Conservation (phyloP, 2,888 invertebrate species). For the Campopleginae sp. region DNA sequence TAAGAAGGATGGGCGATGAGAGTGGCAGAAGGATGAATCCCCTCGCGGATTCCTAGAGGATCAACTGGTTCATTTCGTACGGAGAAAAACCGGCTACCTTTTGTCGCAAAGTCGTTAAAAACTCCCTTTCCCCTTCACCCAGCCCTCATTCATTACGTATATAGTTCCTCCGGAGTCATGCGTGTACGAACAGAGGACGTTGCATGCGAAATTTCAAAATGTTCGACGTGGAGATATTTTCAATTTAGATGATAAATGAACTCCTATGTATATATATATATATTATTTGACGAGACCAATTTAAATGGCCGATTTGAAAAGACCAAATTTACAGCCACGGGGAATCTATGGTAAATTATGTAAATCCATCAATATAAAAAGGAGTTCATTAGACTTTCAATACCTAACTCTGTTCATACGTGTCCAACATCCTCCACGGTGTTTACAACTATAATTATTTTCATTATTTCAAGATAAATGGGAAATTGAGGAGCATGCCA, state of each 20-base stretch:
- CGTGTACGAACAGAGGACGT: constrained; percentile 2
- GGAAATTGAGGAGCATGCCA: background rate
- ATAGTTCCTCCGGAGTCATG: background rate
- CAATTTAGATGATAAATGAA: background rate
- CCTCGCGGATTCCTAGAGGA: constrained; percentile 34
- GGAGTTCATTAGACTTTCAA: background rate
- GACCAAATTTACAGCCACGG: background rate
- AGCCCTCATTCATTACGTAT: constrained; percentile 9
- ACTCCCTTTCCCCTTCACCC: constrained; percentile 19
- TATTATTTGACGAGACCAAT: background rate
- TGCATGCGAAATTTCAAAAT: background rate
- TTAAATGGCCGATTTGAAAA: background rate
- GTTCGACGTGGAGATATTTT: background rate
- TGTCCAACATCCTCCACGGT: background rate
- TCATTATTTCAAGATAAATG: background rate
- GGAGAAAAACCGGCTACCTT: constrained; percentile 53
- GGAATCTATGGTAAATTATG: background rate
- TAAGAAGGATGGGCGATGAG: constrained; percentile 34
- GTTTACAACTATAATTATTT: background rate
- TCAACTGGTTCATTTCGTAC: constrained; percentile 15
- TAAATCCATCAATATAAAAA: background rate
- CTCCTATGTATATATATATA: too few relatives aligned
- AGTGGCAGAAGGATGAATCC: constrained; percentile 40
- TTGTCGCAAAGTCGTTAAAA: constrained; percentile 60
- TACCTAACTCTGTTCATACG: background rate